These are phyloP conservation scores for Loripinus fragilis DNA, from an alignment of 2,888 invertebrate genomes.

Conservation along the genomic window DNA sequence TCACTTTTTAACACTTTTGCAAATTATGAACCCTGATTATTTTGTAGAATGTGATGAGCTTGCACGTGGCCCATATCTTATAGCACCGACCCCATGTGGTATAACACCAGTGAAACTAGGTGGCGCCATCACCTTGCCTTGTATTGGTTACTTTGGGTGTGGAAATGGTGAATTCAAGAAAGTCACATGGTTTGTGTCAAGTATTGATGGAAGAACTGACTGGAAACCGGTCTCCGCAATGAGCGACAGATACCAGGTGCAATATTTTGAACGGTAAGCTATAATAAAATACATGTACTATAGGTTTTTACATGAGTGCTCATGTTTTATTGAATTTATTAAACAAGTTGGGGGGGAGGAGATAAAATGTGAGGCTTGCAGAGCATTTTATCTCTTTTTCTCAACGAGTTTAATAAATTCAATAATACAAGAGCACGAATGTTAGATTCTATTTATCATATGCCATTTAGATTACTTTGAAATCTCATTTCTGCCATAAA, in stretches of 20 bases:
- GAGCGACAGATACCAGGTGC: neutral
- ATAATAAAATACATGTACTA: neutral
- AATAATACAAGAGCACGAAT: too few species aligned
- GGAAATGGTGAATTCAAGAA: slow-evolving; percentile 22
- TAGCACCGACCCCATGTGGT: slow-evolving; percentile 43
- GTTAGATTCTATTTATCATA: too few species aligned
- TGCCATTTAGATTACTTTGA: too few species aligned
- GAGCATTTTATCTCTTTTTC: too few species aligned
- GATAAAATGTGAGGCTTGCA: too few species aligned
- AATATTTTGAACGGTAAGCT: neutral
- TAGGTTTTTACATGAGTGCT: too few species aligned
- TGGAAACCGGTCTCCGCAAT: neutral
- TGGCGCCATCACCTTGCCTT: slow-evolving; percentile 36
- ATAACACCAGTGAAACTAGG: slow-evolving; percentile 19
- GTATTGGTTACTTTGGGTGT: slow-evolving; percentile 53
- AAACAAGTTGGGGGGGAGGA: too few species aligned
- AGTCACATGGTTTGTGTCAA: slow-evolving; percentile 46
- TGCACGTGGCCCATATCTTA: slow-evolving; percentile 48
- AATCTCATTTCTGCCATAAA: too few species aligned
- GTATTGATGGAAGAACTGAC: neutral
- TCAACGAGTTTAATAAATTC: too few species aligned
- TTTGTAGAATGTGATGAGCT: slow-evolving; percentile 39
- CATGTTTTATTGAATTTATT: too few species aligned
- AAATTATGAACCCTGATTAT: too few species aligned
- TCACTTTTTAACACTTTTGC: too few species aligned